Percentiles rank a stretch among this genome's conserved stretches.
phyloP scores from a whole-genome alignment of 1,140 invertebrate genomes.

The Drosophila littoralis region DNA sequence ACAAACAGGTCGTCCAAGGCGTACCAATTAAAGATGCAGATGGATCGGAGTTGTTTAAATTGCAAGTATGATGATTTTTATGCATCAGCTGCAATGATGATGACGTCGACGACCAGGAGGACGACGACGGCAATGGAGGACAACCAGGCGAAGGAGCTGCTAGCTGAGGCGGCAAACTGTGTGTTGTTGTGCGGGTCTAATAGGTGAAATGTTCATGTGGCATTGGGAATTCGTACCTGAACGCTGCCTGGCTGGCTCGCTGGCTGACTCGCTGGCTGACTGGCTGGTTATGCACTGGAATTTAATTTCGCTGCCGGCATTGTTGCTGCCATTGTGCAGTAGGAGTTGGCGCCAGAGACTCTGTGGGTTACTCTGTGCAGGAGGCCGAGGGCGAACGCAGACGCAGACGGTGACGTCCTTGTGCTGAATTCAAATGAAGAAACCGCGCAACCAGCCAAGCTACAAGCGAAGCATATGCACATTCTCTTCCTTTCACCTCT shows the following conservation, averaged over 20 bases:
- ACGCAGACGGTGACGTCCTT: constrained; percentile 60
- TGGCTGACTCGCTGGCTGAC: constrained; percentile 1
- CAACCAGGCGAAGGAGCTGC: constrained; percentile 10
- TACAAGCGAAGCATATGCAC: constrained; percentile 33
- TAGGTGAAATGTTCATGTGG: constrained; percentile 72
- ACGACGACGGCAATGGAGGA: constrained; percentile 1
- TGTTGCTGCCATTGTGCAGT: constrained; percentile 64
- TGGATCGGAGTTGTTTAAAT: constrained; percentile 80
- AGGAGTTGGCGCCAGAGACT: constrained; percentile 8
- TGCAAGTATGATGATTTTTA: constrained; percentile 78
- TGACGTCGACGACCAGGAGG: constrained; percentile 13
- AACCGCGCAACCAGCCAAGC: constrained; percentile 57
- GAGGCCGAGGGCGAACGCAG: not conserved
- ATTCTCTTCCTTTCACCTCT: not conserved
- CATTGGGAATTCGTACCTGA: constrained; percentile 50
- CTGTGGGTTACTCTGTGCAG: not conserved
- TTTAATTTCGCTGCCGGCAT: constrained; percentile 79
- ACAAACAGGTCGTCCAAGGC: constrained; percentile 50
- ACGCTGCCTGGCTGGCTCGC: constrained; percentile 1
- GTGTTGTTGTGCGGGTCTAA: constrained; percentile 62
- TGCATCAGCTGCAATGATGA: constrained; percentile 64
- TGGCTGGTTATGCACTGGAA: constrained; percentile 75
- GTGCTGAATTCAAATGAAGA: constrained; percentile 80
- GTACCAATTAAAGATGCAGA: constrained; percentile 81
- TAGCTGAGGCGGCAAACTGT: constrained; percentile 38